Evolutionary conservation across 1,140 invertebrate species (phyloP).

Genomic region (Melanaphis sacchari): DNA sequence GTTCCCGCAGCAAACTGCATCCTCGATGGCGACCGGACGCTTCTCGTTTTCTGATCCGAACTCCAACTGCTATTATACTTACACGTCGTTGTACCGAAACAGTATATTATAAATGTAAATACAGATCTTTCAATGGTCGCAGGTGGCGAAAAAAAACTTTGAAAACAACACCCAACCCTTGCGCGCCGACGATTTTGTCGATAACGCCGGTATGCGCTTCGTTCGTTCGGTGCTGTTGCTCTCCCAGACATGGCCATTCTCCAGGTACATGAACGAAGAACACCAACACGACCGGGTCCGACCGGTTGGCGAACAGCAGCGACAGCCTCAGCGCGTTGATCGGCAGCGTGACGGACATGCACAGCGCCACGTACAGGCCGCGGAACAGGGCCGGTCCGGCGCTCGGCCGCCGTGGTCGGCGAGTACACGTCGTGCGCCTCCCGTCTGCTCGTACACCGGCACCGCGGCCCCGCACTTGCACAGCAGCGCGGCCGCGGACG

Average conservation of each 20-base stretch:
- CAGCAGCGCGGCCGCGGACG: not conserved
- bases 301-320: not conserved
- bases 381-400: not conserved
- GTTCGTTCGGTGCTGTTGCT: too few relatives aligned
- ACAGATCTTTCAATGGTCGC: too few relatives aligned
- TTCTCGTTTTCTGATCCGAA: too few relatives aligned
- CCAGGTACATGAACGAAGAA: conserved; percentile 6
- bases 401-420: not conserved
- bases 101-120: too few relatives aligned
- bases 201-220: too few relatives aligned
- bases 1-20: too few relatives aligned
- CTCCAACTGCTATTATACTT: too few relatives aligned
- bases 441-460: not conserved
- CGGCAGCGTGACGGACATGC: not conserved
- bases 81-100: too few relatives aligned
- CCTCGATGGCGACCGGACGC: too few relatives aligned
- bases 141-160: too few relatives aligned
- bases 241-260: conserved; percentile 17
- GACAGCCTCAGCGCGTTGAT: not conserved
- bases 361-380: not conserved
- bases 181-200: too few relatives aligned
- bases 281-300: not conserved
- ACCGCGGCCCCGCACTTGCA: not conserved
- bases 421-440: not conserved
- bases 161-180: too few relatives aligned